Evolutionary conservation across 2,113 vertebrate species (phyloP), one percentile per base, ranked within the genome.

Genomic region (Poeciliopsis prolifica): DNA sequence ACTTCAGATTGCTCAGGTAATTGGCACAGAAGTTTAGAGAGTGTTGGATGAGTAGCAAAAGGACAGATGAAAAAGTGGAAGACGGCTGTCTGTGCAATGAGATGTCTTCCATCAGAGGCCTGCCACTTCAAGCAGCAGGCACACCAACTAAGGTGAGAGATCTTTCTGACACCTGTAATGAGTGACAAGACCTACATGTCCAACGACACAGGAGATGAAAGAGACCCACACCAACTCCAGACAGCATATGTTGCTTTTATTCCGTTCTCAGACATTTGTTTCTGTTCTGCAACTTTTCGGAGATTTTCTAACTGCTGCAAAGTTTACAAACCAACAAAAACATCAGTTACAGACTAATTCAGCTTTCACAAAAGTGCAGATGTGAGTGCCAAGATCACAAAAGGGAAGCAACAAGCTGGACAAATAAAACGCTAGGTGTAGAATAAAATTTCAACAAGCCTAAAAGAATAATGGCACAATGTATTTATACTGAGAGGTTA

Each of bases 81-180:
- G 74, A 64, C 61, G 40, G 24, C 76, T 58, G 75, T 74, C 77
- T 31, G 63, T 12, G 62, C 37, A 14, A 37, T 22, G 12, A 61
- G 64, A 70, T 6, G n/a, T 65, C 72, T 77, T 70, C 80, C 37
- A 70, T 84, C 76, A 68, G 48, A 61, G 58, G 14, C 33, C 72
- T 31, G 26, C 37, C 29, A 37, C 74, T 44, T 44, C 2, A n/a
- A 75, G 78, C 78, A 74, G 79, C 79, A 88, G 87, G 86, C 86
- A 87, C 72, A 33, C 69, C 10, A 68, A 62, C 63, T 33, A 73
- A 74, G 77, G 83, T 86, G 87, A 78, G 74, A 87, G 65, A 87
- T 74, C 71, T 78, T 65, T 71, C 72, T 70, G 70, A 87, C 87
- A 87, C 85, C 80, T 75, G 65, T 81, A 79, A 88, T 85, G 81